Evolutionary conservation across 2,113 vertebrate genomes (phyloP).

Genomic region (Pheucticus melanocephalus): DNA sequence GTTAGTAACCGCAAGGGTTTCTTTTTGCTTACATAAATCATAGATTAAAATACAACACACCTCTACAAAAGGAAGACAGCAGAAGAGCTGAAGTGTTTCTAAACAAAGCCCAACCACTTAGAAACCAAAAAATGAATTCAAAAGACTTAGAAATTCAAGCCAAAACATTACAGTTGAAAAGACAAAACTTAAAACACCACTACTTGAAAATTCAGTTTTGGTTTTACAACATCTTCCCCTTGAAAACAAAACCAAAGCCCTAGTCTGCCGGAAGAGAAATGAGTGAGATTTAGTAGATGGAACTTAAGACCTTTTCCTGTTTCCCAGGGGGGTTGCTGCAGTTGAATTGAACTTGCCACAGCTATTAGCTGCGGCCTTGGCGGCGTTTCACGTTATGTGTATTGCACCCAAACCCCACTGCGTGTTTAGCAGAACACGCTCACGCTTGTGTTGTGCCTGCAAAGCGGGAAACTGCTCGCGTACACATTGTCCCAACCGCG

Average conservation of each 20-base stretch:
- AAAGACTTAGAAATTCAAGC: background rate
- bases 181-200: background rate
- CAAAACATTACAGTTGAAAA: background rate
- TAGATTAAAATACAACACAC: background rate
- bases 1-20: background rate
- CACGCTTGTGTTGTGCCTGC: accelerated
- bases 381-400: background rate
- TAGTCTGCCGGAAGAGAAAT: background rate
- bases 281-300: background rate
- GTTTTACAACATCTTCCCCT: background rate
- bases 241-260: background rate
- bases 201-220: background rate
- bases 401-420: background rate
- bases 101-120: background rate
- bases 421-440: accelerated
- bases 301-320: background rate
- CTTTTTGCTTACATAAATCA: background rate
- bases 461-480: background rate
- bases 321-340: background rate
- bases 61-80: background rate
- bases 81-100: background rate
- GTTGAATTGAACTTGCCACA: background rate
- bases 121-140: background rate
- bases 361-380: background rate
- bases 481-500: accelerated